Base-by-base conservation (phyloP, 2,888 invertebrate species). In the Diploptera punctata region DNA sequence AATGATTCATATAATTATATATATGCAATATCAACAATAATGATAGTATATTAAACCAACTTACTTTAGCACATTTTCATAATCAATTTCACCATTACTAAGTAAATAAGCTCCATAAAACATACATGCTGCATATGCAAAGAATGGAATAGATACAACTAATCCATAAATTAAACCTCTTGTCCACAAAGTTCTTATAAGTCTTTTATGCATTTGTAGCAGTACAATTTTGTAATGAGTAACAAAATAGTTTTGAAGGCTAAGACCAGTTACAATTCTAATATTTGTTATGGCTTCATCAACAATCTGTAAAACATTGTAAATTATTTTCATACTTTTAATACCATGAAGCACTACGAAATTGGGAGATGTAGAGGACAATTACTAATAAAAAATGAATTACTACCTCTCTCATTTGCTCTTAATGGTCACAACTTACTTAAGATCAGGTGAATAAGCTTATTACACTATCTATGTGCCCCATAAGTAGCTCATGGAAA, bases 71-170 rank as follows among this genome's bases (percentile, higher is more conserved):
- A 82, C 79, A 60, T 78, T 77, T 43, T 77, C 78, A 72, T 78
- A 81, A 1, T 76, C 73, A 60, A 81, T 76, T n/a, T 79, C 80
- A n/a, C 38, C n/a, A 77, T 18, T 70, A 5, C 78, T 76, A 18
- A 82, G 79, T 31, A 83, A 75, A 70, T 79, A 76, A 13, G 80
- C 81, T 13, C 82, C 82, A 72, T 81, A 82, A 73, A 79, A 80
- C 78, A 81, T 79, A 3, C 80, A 78, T 5, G 79, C 77, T 7
- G 81, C 79, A 74, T 83, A 83, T 3, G 81, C 81, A 75, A 81
- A 80, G 68, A 80, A 79, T 0, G 81, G 81, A 68, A 80, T 78
- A 31, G 80, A 78, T 60, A 82, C 81, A 18, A 82, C 79, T 73
- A 81, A 79, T 7, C 82, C 82, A 76, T 81, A 82, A 16, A 81